A percentile compares a stretch with the other conserved stretches of the same genome.
Conservation (phyloP, 2,113 vertebrate species). For the Garra rufa region DNA sequence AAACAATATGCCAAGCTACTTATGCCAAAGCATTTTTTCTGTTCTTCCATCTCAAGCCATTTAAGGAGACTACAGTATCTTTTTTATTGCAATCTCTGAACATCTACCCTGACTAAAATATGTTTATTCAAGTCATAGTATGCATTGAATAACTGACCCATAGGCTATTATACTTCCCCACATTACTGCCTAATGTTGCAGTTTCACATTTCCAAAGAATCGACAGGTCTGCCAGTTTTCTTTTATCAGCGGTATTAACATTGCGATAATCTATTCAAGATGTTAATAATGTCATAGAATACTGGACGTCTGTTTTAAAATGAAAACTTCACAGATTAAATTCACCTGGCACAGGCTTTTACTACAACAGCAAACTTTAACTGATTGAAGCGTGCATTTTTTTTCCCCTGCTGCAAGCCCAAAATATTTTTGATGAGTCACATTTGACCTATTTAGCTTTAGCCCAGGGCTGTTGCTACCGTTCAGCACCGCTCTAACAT, state of each 20-base stretch:
- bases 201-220: neutral
- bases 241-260: slow-evolving; percentile 19
- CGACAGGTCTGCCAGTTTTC: neutral
- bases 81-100: neutral
- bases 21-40: neutral
- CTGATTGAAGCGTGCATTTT: neutral
- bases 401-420: neutral
- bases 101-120: neutral
- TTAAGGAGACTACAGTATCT: neutral
- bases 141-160: neutral
- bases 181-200: neutral
- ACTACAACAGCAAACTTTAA: slow-evolving; percentile 10
- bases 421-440: slow-evolving; percentile 39
- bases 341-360: slow-evolving; percentile 19
- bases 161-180: neutral
- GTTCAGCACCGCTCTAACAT: slow-evolving; percentile 21
- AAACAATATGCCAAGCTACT: slow-evolving; percentile 4
- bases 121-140: neutral
- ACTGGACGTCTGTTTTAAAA: slow-evolving; percentile 14
- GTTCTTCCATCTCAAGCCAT: neutral
- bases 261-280: slow-evolving; percentile 25
- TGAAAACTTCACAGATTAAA: neutral
- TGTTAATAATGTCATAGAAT: slow-evolving; percentile 17
- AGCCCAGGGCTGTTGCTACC: slow-evolving; percentile 40
- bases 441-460: slow-evolving; percentile 37